These are phyloP conservation scores for Periophthalmus magnuspinnatus DNA, from an alignment of 2,797 vertebrate species.

Conservation along the genomic window DNA sequence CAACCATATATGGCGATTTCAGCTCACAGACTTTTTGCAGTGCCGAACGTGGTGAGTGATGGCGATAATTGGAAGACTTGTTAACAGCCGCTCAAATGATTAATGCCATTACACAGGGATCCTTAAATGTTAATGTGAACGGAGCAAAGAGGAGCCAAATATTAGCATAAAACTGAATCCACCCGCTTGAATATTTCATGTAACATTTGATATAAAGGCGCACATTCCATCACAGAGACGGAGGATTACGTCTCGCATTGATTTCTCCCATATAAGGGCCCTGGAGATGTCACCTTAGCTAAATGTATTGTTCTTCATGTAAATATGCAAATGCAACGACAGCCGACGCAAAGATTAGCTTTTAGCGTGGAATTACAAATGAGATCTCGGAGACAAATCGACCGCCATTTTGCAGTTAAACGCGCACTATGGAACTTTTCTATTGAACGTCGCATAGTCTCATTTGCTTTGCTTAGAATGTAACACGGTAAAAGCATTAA, in stretches of 20 bases:
- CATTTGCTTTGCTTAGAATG: no score
- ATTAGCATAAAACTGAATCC: conserved; percentile 18
- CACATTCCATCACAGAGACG: conserved; percentile 3
- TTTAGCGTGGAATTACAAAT: not conserved
- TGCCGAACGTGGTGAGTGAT: not conserved
- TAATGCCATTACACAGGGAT: conserved; percentile 21
- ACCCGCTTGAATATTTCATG: conserved; percentile 12
- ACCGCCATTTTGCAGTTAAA: not conserved
- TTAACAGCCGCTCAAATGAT: conserved; percentile 16
- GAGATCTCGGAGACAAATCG: not conserved
- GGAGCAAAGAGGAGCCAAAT: conserved; percentile 3
- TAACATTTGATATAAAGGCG: conserved; percentile 12
- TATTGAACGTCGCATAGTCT: not conserved
- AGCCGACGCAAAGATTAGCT: not conserved
- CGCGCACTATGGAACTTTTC: not conserved
- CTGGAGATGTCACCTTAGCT: not conserved
- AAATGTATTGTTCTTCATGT: not conserved
- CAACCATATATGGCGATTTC: no score
- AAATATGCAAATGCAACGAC: not conserved
- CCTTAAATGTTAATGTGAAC: conserved; percentile 14
- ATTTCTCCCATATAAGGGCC: not conserved
- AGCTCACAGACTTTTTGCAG: not conserved
- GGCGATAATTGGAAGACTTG: conserved; percentile 16
- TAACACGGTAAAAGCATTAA: no score
- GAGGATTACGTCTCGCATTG: not conserved